A percentile compares a stretch with the other conserved stretches of the same genome.
phyloP scores from a whole-genome alignment of 2,797 vertebrate species.

The Dendrocincla tyrannina region DNA sequence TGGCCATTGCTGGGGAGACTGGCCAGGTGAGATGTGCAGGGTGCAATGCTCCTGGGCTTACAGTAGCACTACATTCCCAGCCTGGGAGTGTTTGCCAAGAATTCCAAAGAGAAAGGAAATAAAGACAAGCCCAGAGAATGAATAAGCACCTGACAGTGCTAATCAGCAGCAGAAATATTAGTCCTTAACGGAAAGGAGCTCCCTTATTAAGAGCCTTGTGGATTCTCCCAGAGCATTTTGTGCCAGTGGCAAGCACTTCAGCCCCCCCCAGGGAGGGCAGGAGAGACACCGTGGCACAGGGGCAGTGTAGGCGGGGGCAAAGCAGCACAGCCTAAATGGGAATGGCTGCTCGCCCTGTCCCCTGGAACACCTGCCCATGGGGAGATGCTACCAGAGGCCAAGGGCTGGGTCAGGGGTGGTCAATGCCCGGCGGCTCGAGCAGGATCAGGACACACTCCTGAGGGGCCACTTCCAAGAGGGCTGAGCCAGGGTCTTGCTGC shows the following conservation, averaged over 20 bases:
- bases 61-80: background rate
- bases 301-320: fast-evolving
- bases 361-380: background rate
- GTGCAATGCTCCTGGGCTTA: background rate
- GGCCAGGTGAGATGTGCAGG: background rate
- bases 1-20: background rate
- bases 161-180: background rate
- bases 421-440: background rate
- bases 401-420: background rate
- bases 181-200: background rate
- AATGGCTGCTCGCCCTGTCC: background rate
- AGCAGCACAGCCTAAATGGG: background rate
- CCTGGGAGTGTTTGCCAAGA: background rate
- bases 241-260: background rate
- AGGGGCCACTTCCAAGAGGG: background rate
- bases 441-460: background rate
- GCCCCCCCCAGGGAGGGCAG: background rate
- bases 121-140: background rate
- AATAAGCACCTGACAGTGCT: background rate
- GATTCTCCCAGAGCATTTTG: background rate
- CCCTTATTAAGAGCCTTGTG: background rate
- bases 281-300: background rate
- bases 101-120: background rate
- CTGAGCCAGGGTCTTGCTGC: background rate
- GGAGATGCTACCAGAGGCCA: background rate